Conservation (phyloP, 2,797 vertebrate genomes). For the Silurus aristotelis region DNA sequence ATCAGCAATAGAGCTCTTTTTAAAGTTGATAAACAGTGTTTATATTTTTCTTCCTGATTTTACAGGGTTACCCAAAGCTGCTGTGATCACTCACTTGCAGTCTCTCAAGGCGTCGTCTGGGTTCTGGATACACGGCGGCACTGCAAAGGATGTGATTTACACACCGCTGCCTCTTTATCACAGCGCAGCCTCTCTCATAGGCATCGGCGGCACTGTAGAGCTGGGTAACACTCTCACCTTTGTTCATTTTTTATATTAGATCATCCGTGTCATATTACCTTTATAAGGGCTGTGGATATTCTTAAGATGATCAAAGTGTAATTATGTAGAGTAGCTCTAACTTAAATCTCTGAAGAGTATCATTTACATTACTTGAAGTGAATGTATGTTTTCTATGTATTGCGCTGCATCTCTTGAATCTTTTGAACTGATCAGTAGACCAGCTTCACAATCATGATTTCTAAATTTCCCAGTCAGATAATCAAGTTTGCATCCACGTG, state of each 20-base stretch:
- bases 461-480: not conserved
- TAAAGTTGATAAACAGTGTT: not conserved
- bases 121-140: slow-evolving; percentile 80
- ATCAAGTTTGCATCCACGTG: too few species aligned
- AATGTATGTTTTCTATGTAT: not conserved
- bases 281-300: not conserved
- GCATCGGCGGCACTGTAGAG: slow-evolving; percentile 85
- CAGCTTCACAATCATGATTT: not conserved
- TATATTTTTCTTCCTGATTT: not conserved
- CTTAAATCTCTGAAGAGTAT: not conserved
- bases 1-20: not conserved
- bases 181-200: slow-evolving; percentile 84
- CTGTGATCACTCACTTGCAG: slow-evolving; percentile 86
- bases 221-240: slow-evolving; percentile 72
- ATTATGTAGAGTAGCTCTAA: not conserved
- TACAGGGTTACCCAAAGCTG: slow-evolving; percentile 89
- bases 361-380: not conserved
- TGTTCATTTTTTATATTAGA: not conserved
- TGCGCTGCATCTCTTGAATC: not conserved
- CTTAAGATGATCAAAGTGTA: not conserved
- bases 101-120: slow-evolving; percentile 81
- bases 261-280: not conserved
- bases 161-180: slow-evolving; percentile 88
- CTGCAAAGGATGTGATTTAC: slow-evolving; percentile 81
- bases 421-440: not conserved